Evolutionary conservation across 2,888 invertebrate genomes (phyloP).

Genomic region (Clanis bilineata): DNA sequence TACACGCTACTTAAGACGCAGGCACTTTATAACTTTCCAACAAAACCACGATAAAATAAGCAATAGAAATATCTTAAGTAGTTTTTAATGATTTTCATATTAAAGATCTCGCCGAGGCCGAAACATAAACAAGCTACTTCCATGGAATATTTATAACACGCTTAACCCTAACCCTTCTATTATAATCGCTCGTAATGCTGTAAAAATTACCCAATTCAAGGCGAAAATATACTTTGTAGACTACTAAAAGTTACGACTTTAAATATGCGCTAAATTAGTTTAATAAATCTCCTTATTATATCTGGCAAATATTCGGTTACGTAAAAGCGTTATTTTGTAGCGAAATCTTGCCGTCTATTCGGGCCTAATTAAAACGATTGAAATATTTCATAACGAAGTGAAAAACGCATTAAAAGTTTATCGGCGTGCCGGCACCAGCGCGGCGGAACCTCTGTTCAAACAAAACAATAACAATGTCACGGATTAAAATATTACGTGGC

Average conservation of each 20-base stretch:
- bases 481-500: conserved; percentile 32
- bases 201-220: conserved; percentile 18
- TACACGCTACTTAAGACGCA: not conserved
- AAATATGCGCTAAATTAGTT: conserved; percentile 38
- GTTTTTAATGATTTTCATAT: conserved; percentile 5
- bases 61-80: not conserved
- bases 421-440: conserved; percentile 37
- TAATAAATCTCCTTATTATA: conserved; percentile 45
- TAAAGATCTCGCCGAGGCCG: not conserved
- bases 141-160: conserved; percentile 6
- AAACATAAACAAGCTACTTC: conserved; percentile 9
- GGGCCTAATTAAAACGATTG: conserved; percentile 60
- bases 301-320: conserved; percentile 39
- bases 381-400: conserved; percentile 68
- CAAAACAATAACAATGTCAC: conserved; percentile 48
- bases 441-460: conserved; percentile 29
- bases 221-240: conserved; percentile 23
- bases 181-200: conserved; percentile 16
- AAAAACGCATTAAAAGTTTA: conserved; percentile 73
- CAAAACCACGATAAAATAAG: conserved; percentile 11
- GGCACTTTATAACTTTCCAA: conserved; percentile 28
- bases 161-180: conserved; percentile 14
- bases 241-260: conserved; percentile 31
- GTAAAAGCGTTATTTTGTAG: conserved; percentile 43
- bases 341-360: conserved; percentile 52